Base-by-base conservation (phyloP, 2,888 invertebrate species). In the Cosmorhoe ocellata region DNA sequence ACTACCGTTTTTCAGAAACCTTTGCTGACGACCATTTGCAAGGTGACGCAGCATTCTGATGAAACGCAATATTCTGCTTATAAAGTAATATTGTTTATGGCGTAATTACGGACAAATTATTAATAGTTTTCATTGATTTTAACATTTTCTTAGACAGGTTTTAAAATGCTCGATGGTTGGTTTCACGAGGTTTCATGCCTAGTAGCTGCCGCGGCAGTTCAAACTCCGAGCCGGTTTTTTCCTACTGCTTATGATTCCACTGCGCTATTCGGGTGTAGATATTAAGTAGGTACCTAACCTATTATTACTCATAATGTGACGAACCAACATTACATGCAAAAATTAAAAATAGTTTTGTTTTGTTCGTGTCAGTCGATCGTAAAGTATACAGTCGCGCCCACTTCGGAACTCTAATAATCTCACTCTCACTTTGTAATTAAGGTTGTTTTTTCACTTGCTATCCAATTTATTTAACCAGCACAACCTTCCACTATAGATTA, bases 321-420 rank as follows among this genome's bases (percentile, higher is more conserved):
- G 18, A 18, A 18, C 18, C 2, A 18, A 18, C 18, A 18, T 3
- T n/a, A n/a, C 4, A 4, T 18, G 18, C 18, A 2, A 18, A 18
- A 18, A 4, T 18, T 18, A 3, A 18, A n/a, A n/a, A n/a, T n/a
- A 18, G 18, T 18, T 18, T 18, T 18, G 18, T 18, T 18, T 18
- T 18, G 18, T 64, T 67, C 72, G 67, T 75, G 75, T 61, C 66
- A 51, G 45, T 34, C 45, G 51, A 56, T 59, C 55, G 45, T 74
- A 66, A 5, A 24, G 37, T 40, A 18, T 18, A 33, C 27, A 54
- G 61, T 58, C 69, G 63, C 64, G 56, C 68, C 66, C 52, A 68
- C 59, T 69, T 66, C 58, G 56, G 64, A 67, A 57, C 39, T 27
- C 56, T 59, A 64, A 66, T 67, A 61, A 45, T 42, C 40, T 54